Evolutionary conservation across 2,113 vertebrate genomes (phyloP).

Genomic region (Lepus timidus): DNA sequence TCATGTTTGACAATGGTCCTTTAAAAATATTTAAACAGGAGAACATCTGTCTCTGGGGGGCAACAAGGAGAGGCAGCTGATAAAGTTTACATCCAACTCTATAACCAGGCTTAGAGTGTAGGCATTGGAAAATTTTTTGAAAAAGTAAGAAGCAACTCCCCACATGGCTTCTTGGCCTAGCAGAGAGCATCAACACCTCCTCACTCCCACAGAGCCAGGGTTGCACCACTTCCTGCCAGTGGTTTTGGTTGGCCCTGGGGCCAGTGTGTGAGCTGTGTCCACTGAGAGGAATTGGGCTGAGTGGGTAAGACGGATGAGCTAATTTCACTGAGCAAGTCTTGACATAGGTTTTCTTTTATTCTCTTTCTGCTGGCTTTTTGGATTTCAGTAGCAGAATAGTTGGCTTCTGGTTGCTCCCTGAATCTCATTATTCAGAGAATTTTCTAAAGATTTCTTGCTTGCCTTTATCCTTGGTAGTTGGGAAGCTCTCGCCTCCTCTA

Average conservation of each 20-base stretch:
- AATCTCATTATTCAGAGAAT: slow-evolving; percentile 3
- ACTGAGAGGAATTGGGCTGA: not conserved
- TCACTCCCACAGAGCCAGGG: not conserved
- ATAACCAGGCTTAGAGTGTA: not conserved
- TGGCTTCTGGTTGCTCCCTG: not conserved
- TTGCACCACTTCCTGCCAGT: not conserved
- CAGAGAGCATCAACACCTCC: not conserved
- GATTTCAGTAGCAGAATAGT: not conserved
- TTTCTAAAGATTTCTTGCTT: not conserved
- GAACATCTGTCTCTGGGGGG: not conserved
- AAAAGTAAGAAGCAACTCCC: not conserved
- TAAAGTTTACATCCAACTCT: not conserved
- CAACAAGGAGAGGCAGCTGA: not conserved
- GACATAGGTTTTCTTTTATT: not conserved
- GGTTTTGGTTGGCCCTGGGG: not conserved
- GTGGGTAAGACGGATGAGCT: not conserved
- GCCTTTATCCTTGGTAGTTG: not conserved
- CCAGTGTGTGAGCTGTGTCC: not conserved
- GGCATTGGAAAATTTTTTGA: not conserved
- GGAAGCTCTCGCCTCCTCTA: not conserved
- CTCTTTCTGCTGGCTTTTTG: not conserved
- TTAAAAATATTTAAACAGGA: not conserved
- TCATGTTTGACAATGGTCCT: not conserved
- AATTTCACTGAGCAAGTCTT: not conserved
- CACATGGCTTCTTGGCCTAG: not conserved